These are phyloP conservation scores for Columbina picui DNA, from an alignment of 2,113 vertebrate genomes.

Conservation along the genomic window DNA sequence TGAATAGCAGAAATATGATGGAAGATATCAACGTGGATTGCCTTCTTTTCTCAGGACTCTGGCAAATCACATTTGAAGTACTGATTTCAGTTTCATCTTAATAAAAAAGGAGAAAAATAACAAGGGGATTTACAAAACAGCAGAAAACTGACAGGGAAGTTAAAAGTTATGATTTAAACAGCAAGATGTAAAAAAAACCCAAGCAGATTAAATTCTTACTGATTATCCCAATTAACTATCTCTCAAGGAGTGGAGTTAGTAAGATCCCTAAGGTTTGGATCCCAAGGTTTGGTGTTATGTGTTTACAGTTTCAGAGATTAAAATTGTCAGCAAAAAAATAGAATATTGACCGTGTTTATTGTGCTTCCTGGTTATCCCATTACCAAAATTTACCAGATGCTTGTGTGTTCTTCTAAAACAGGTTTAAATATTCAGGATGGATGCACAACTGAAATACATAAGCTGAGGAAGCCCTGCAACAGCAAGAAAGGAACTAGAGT, in stretches of 20 bases:
- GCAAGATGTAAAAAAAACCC: neutral
- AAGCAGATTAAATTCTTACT: neutral
- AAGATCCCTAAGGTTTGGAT: neutral
- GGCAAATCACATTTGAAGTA: neutral
- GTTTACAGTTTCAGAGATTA: neutral
- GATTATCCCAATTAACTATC: neutral
- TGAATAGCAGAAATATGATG: neutral
- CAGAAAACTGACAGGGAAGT: neutral
- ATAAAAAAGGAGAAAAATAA: neutral
- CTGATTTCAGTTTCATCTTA: neutral
- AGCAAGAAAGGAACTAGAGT: neutral
- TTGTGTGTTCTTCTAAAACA: neutral
- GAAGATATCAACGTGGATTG: rapidly evolving
- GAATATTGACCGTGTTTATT: neutral
- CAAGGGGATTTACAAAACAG: neutral
- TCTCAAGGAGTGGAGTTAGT: neutral
- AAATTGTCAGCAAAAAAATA: neutral
- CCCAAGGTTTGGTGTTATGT: neutral
- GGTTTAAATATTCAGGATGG: neutral
- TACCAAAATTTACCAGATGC: neutral
- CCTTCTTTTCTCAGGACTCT: neutral
- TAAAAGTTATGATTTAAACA: neutral
- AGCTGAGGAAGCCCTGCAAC: neutral
- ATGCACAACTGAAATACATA: neutral
- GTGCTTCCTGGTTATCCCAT: neutral